Conservation (phyloP, 2,113 vertebrate species). For the Melanostigma gelatinosum region DNA sequence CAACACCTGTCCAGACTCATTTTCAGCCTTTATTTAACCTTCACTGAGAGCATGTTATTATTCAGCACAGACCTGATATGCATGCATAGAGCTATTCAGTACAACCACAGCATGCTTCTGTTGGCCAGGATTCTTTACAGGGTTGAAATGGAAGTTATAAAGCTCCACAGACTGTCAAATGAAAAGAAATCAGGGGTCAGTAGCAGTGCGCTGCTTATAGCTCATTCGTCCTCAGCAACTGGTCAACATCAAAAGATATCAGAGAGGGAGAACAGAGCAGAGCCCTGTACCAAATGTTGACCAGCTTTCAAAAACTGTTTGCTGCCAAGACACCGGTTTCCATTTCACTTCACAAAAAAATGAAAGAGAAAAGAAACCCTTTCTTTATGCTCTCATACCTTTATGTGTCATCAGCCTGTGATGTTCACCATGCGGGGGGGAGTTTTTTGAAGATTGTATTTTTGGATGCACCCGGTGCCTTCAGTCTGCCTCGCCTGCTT, state of each 20-base stretch:
- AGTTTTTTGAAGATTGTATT: not conserved
- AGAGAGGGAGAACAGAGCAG: not conserved
- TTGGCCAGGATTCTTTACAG: not conserved
- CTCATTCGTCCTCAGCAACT: not conserved
- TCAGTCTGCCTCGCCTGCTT: not conserved
- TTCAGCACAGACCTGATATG: not conserved
- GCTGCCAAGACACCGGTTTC: not conserved
- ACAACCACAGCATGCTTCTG: not conserved
- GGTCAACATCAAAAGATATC: not conserved
- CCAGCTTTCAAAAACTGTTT: not conserved
- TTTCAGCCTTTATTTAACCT: not conserved
- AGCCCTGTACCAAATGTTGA: not conserved
- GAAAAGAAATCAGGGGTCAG: not conserved
- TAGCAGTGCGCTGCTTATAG: not conserved
- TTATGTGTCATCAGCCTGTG: conserved; percentile 11
- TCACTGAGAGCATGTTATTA: not conserved
- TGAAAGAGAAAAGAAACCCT: not conserved
- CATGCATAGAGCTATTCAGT: not conserved
- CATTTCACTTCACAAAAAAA: not conserved
- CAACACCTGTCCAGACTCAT: not conserved
- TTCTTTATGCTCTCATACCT: not conserved
- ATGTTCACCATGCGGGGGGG: not conserved
- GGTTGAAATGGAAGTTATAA: not conserved
- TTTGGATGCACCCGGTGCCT: not conserved
- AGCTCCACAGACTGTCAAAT: not conserved